A percentile compares a stretch with the other conserved stretches of the same genome.
Conservation (phyloP, 2,888 invertebrate genomes). For the Colostygia pectinataria region DNA sequence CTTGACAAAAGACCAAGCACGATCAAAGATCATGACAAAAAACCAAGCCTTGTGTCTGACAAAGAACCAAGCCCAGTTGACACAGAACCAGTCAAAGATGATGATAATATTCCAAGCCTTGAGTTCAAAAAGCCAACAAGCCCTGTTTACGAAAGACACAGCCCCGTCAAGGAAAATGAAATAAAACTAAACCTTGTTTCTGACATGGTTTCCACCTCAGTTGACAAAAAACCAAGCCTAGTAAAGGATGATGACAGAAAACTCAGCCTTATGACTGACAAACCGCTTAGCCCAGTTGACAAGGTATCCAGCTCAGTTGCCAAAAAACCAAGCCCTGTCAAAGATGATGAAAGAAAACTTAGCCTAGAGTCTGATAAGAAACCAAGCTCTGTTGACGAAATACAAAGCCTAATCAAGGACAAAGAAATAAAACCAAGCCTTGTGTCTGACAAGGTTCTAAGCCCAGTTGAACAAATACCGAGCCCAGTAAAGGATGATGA, state of each 20-base stretch:
- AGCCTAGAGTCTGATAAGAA: constrained; percentile 3
- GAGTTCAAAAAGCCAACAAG: constrained; percentile 9
- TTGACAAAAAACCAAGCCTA: neutral
- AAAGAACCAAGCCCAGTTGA: constrained; percentile 24
- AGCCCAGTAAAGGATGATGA: constrained; percentile 1
- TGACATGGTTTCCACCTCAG: constrained; percentile 6
- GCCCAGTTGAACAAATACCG: neutral
- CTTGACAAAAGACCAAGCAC: no score
- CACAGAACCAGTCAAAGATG: neutral
- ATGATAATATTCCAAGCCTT: neutral
- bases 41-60: constrained; percentile 5
- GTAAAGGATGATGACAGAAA: neutral
- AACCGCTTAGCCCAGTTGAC: constrained; percentile 17
- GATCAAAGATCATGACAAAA: no score
- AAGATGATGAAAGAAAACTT: constrained; percentile 8
- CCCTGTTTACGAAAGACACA: constrained; percentile 7
- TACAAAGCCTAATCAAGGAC: no score
- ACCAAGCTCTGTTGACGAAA: neutral
- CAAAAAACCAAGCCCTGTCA: neutral
- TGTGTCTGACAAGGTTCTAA: constrained; percentile 7
- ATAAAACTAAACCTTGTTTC: constrained; percentile 16
- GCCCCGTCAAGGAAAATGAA: constrained; percentile 3
- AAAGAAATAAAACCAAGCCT: no score
- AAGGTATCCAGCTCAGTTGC: neutral
- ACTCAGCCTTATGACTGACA: constrained; percentile 10